Evolutionary conservation across 2,888 invertebrate species (phyloP), one percentile per base, ranked within the genome.

Genomic region (Chymomyza fuscimana): DNA sequence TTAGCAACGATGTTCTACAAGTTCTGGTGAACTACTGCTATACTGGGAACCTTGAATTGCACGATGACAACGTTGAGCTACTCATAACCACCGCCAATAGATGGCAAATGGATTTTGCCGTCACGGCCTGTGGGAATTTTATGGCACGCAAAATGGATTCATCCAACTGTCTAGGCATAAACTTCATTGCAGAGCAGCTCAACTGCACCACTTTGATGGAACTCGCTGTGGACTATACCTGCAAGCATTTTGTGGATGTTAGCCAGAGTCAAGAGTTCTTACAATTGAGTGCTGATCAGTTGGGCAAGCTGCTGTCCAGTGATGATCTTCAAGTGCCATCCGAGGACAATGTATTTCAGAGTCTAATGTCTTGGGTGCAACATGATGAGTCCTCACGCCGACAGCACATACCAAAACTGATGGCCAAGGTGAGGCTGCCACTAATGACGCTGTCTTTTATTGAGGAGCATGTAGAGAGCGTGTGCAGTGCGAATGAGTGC

Each of bases 101-200:
- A 66, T 94, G 98, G 73, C 97, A 98, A 92, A 92, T 98, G 65
- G 93, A 94, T 84, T 95, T 97, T 80, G 97, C 95, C 87, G 98
- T 97, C 92, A 93, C 98, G 65, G 95, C 95, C 87, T 96, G 97
- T 87, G 32, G 9, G 98, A 98, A 91, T 74, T 32, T 32, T 7
- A 32, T 32, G 32, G 5, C 32, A 32, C 7, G 9, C 5, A 5
- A 32, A 1, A 3, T 91, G 29, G 90, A 90, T 92, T 97, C 98
- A 0, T 97, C 97, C 86, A 98, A 98, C 92, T 98, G 98, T 92
- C 94, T 98, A 78, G 98, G 98, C 25, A 98, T 98, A 90, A 95
- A 96, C 73, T 94, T 97, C 90, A 98, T 98, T 93, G 98, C 98
- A 58, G 98, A 98, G 90, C 96, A 96, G 82, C 97, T 97, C 91